A percentile compares a stretch with the other conserved stretches of the same genome.
phyloP scores from a whole-genome alignment of 2,797 vertebrate species.

The Sebastiscus albofasciatus region DNA sequence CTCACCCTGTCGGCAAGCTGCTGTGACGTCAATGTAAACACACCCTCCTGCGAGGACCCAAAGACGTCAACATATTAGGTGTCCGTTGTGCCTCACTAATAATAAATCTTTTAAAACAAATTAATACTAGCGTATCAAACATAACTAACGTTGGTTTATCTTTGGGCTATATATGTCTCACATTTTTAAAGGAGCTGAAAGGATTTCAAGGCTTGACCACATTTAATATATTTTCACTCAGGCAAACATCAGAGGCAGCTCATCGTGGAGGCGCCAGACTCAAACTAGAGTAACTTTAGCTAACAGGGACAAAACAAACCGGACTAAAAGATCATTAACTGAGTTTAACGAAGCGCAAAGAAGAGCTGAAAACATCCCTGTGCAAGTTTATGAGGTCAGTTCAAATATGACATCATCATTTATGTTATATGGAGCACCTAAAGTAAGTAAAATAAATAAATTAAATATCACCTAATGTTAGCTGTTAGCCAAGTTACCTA shows the following conservation, averaged over 20 bases:
- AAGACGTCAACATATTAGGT: slow-evolving; percentile 52
- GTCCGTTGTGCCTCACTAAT: slow-evolving; percentile 41
- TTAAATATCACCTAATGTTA: not conserved
- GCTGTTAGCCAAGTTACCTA: not conserved
- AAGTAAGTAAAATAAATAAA: not conserved
- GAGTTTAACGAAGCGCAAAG: rapidly evolving
- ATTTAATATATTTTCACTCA: not conserved
- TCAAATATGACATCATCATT: not conserved
- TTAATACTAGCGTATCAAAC: rapidly evolving
- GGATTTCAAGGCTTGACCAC: rapidly evolving
- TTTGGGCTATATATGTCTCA: rapidly evolving
- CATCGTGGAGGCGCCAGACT: slow-evolving; percentile 65
- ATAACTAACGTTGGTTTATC: not conserved
- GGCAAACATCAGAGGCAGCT: slow-evolving; percentile 34
- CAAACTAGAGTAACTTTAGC: slow-evolving; percentile 24
- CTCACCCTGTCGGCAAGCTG: slow-evolving; percentile 64
- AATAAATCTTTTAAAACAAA: too few species aligned
- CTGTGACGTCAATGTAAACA: slow-evolving; percentile 76
- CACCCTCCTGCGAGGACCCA: slow-evolving; percentile 63
- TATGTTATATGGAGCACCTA: not conserved
- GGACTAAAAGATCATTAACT: rapidly evolving
- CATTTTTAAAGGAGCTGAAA: rapidly evolving
- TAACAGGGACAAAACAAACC: too few species aligned
- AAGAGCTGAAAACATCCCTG: not conserved
- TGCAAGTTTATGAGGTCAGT: not conserved